phyloP scores from a whole-genome alignment of 2,113 vertebrate genomes.

The Petrocephalus microphthalmus region DNA sequence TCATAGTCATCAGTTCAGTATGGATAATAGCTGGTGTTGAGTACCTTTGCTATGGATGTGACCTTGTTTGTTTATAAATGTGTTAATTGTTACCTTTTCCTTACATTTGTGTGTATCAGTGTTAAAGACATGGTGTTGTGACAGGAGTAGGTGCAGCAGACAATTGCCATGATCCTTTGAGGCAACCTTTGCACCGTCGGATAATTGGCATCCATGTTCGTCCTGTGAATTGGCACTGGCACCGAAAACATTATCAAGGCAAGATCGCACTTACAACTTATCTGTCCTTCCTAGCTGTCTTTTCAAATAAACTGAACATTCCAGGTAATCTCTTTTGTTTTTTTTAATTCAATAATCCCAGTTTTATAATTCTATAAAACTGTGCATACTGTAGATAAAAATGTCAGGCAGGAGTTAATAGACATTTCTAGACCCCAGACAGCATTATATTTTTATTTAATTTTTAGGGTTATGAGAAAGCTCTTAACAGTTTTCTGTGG shows the following conservation, averaged over 20 bases:
- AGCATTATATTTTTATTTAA: not conserved
- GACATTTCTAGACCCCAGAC: not conserved
- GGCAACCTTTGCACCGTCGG: not conserved
- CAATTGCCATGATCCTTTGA: not conserved
- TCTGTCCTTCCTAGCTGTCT: not conserved
- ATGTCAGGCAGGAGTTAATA: not conserved
- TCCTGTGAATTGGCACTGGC: not conserved
- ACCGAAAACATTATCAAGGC: not conserved
- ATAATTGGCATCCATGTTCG: not conserved
- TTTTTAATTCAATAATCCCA: not conserved
- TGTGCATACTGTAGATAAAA: not conserved
- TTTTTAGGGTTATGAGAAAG: not conserved
- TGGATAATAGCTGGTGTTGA: constrained; percentile 22
- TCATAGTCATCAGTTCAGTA: constrained; percentile 47
- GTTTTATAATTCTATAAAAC: not conserved
- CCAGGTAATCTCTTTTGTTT: not conserved
- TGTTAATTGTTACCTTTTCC: constrained; percentile 67
- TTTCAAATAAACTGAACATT: constrained; percentile 7
- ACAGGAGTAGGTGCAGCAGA: not conserved
- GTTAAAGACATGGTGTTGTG: constrained; percentile 59
- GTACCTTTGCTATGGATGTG: constrained; percentile 33
- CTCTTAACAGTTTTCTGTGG: not conserved
- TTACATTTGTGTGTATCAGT: constrained; percentile 74
- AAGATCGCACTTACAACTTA: not conserved
- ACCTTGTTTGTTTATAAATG: constrained; percentile 55